Evolutionary conservation across 2,888 invertebrate species (phyloP).

Genomic region (Athalia rosae): DNA sequence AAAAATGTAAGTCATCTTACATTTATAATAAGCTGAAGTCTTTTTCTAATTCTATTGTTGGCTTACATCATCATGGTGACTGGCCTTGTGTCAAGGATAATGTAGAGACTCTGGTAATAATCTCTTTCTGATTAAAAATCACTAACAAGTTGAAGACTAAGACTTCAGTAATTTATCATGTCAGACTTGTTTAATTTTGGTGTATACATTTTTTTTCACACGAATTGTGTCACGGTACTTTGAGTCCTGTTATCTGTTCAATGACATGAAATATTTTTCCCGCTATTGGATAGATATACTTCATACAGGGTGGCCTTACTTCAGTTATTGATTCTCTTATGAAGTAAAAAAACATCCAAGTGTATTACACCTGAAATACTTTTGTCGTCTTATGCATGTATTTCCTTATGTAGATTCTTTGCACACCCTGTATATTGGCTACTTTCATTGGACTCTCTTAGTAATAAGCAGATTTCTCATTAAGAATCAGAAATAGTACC

Average conservation of each 20-base stretch:
- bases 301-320: slow-evolving; percentile 29
- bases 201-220: not conserved
- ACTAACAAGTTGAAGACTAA: not conserved
- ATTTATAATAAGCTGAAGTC: slow-evolving; percentile 17
- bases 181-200: not conserved
- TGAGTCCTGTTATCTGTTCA: not conserved
- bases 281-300: slow-evolving; percentile 7
- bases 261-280: not conserved
- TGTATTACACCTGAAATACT: slow-evolving; percentile 36
- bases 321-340: not conserved
- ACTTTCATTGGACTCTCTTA: slow-evolving; percentile 19
- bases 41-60: not conserved
- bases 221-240: not conserved
- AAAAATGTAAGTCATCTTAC: slow-evolving; percentile 15
- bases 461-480: slow-evolving; percentile 15
- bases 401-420: slow-evolving; percentile 48
- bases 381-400: slow-evolving; percentile 46
- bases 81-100: not conserved
- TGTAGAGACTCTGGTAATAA: not conserved
- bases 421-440: slow-evolving; percentile 41
- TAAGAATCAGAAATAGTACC: slow-evolving; percentile 2
- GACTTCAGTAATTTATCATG: slow-evolving; percentile 1
- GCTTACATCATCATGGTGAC: not conserved
- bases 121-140: not conserved
- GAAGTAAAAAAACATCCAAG: slow-evolving; percentile 7